Percentiles rank a stretch among this genome's conserved stretches.
Conservation (phyloP, 2,888 invertebrate genomes). For the Scotopteryx bipunctaria region DNA sequence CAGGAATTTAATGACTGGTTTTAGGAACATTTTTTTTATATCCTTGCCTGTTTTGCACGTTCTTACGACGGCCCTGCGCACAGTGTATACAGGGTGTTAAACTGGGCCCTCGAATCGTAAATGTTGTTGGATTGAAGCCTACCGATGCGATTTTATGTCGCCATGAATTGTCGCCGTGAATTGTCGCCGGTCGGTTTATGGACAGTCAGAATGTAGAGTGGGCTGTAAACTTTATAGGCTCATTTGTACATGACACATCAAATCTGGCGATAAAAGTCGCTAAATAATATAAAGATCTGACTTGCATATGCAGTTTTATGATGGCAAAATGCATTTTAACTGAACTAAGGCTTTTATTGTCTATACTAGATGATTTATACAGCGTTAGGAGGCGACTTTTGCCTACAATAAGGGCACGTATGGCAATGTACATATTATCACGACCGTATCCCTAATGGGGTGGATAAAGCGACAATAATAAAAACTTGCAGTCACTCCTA, state of each 20-base stretch:
- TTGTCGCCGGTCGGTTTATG: slow-evolving; percentile 69
- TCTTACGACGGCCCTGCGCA: slow-evolving; percentile 8
- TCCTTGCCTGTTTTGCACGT: no score
- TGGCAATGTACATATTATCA: no score
- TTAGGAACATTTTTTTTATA: no score
- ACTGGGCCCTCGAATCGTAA: slow-evolving; percentile 68
- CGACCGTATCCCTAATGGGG: no score
- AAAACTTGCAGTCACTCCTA: no score
- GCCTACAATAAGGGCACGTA: no score
- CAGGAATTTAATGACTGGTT: no score
- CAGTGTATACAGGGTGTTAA: slow-evolving; percentile 58
- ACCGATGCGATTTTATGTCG: slow-evolving; percentile 71
- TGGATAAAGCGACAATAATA: no score
- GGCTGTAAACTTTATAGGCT: slow-evolving; percentile 51
- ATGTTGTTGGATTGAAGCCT: slow-evolving; percentile 67
- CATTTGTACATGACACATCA: slow-evolving; percentile 45
- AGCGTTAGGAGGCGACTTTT: no score
- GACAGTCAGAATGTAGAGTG: slow-evolving; percentile 58
- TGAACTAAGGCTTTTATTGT: no score
- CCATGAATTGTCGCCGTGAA: slow-evolving; percentile 68
- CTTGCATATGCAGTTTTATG: background rate
- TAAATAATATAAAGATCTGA: slow-evolving; percentile 3
- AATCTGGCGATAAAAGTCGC: slow-evolving; percentile 16
- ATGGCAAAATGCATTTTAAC: background rate
- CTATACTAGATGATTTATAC: no score